Base-by-base conservation (phyloP, 2,888 invertebrate species). In the Adelphocoris suturalis region DNA sequence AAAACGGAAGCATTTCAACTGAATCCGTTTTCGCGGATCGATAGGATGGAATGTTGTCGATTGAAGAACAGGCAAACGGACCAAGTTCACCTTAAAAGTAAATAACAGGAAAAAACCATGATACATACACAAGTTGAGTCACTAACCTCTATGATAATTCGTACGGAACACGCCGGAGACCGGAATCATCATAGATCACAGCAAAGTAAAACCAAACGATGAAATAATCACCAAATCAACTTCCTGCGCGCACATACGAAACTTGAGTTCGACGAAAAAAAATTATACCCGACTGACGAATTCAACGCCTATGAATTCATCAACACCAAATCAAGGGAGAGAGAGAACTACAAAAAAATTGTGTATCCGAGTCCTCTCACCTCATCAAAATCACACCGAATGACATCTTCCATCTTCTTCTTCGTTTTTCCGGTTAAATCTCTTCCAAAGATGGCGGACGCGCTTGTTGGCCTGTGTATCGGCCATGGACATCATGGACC, bases 171-270 rank as follows among this genome's bases (percentile, higher is more conserved):
- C 61, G 85, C 85, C 85, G 85, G 68, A 68, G 68, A 23, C 68
- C 68, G 68, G 61, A 61, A 57, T 85, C 85, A 85, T 85, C 85
- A 61, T 55, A 61, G 57, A 57, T 57, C 85, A 57, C 23, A 46
- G 23, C 19, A 14, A n/a, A 48, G 28, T 13, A 46, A 37, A 23
- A 23, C 0, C 47, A 9, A 82, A 82, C 46, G 9, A 85, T 28
- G 57, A 85, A 82, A 48, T 52, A 52, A 52, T 82, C 52, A 52
- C 23, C 37, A 37, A 37, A 12, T 48, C 11, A 46, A 78, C 76
- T 0, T n/a, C 46, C 78, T 68, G 19, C 11, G 9, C 12, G 27
- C 23, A 68, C 68, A 68, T 27, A 23, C 68, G 23, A 68, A 68
- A 68, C 23, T 68, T 23, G 3, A 68, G 19, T 68, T 9, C 68